Evolutionary conservation across 1,140 invertebrate genomes (phyloP).

Genomic region (Drusus annulatus): DNA sequence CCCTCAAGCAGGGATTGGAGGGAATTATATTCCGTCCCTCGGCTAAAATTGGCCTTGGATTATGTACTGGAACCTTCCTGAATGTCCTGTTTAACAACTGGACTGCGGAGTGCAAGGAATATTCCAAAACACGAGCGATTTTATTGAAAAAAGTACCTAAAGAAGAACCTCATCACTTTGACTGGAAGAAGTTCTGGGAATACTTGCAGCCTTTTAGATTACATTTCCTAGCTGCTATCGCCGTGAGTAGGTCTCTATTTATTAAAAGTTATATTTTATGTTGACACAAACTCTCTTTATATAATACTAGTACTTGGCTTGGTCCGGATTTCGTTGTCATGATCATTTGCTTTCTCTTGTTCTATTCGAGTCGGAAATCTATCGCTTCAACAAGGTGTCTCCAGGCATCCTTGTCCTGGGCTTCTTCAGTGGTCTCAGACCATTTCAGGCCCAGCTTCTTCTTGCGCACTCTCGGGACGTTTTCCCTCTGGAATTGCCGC

Average conservation of each 20-base stretch:
- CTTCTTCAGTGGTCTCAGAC: too few relatives aligned
- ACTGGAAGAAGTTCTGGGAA: slow-evolving; percentile 53
- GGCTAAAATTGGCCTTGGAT: slow-evolving; percentile 48
- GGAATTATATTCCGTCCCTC: slow-evolving; percentile 50
- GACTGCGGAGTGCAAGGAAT: slow-evolving; percentile 53
- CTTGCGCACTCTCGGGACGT: too few relatives aligned
- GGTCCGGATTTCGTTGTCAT: too few relatives aligned
- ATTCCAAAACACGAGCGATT: not conserved
- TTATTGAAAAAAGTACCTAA: slow-evolving; percentile 20
- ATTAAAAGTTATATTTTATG: too few relatives aligned
- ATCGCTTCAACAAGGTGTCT: too few relatives aligned
- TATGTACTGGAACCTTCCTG: slow-evolving; percentile 38
- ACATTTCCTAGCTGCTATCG: slow-evolving; percentile 53
- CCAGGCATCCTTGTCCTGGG: too few relatives aligned
- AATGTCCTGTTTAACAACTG: slow-evolving; percentile 50
- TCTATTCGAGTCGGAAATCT: too few relatives aligned
- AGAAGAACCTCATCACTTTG: slow-evolving; percentile 52
- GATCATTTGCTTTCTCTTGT: too few relatives aligned
- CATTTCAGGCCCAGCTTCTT: too few relatives aligned
- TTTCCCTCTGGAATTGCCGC: too few relatives aligned
- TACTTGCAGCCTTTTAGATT: slow-evolving; percentile 52
- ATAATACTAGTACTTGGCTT: too few relatives aligned
- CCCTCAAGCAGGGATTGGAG: slow-evolving; percentile 25
- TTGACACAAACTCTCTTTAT: too few relatives aligned
- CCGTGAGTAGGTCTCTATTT: slow-evolving; percentile 38